Evolutionary conservation across 2,888 invertebrate genomes (phyloP).

Genomic region (Ptilodon capucinus): DNA sequence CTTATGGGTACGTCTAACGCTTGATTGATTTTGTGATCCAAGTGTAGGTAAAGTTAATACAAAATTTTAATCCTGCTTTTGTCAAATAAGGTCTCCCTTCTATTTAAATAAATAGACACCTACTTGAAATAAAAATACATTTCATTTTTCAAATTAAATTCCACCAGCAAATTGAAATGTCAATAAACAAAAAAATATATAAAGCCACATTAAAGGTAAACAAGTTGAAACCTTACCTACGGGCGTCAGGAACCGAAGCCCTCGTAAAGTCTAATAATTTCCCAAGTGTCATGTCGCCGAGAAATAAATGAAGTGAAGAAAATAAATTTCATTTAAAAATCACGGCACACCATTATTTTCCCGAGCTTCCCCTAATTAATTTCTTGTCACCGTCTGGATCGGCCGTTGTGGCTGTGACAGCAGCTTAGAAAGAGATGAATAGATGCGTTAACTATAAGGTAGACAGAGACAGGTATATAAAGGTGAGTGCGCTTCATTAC

Average conservation of each 20-base stretch:
- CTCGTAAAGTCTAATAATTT: conserved; percentile 75
- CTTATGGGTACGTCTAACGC: background rate
- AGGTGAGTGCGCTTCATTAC: conserved; percentile 77
- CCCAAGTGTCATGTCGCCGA: conserved; percentile 78
- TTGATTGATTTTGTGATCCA: too few relatives aligned
- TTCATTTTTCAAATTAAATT: background rate
- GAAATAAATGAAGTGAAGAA: conserved; percentile 80
- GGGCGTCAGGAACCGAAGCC: conserved; percentile 55
- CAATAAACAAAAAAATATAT: conserved; percentile 23
- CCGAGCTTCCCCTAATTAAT: conserved; percentile 80
- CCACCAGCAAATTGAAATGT: background rate
- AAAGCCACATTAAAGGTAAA: conserved; percentile 49
- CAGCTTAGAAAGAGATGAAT: conserved; percentile 49
- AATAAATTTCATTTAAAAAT: conserved; percentile 82
- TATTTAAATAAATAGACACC: background rate
- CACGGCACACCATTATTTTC: conserved; percentile 79
- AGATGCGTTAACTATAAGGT: conserved; percentile 16
- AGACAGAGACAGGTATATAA: conserved; percentile 50
- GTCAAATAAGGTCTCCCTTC: too few relatives aligned
- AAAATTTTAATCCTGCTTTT: too few relatives aligned
- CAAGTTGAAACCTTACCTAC: conserved; percentile 61
- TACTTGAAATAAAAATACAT: background rate
- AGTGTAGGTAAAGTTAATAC: too few relatives aligned
- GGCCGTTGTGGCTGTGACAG: conserved; percentile 76
- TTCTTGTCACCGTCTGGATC: conserved; percentile 80